Percentiles rank a stretch among this genome's conserved stretches.
Evolutionary conservation across 2,113 vertebrate genomes (phyloP).

Genomic region (Rhynchomys soricoides): DNA sequence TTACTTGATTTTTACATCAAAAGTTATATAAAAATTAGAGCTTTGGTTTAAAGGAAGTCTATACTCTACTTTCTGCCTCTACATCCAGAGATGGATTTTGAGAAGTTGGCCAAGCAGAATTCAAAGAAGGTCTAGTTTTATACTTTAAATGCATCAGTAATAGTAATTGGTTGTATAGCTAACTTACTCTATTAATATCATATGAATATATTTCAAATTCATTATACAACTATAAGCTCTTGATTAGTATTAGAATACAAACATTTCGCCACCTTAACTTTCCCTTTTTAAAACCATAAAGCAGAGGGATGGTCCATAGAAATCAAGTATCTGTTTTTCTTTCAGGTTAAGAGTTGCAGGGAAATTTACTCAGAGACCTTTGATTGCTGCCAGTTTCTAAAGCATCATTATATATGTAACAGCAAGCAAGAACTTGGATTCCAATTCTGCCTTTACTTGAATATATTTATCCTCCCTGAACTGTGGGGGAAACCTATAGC

Average conservation of each 20-base stretch:
- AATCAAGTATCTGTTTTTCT: slow-evolving; percentile 5
- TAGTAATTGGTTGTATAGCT: neutral
- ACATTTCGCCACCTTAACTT: neutral
- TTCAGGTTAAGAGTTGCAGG: neutral
- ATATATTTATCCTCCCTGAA: neutral
- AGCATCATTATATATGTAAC: neutral
- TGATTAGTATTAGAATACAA: neutral
- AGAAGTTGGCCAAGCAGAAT: neutral
- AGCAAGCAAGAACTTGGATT: neutral
- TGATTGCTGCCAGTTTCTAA: neutral
- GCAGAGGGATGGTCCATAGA: neutral
- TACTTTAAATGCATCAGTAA: neutral
- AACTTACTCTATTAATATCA: neutral
- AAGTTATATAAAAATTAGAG: slow-evolving; percentile 19
- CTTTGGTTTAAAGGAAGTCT: neutral
- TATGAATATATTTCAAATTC: neutral
- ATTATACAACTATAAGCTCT: neutral
- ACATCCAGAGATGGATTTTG: neutral
- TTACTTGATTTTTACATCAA: slow-evolving; percentile 2
- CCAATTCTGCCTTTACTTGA: neutral
- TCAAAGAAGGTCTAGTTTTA: neutral
- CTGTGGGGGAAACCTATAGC: neutral
- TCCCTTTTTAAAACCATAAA: slow-evolving; percentile 4
- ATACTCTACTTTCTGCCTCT: neutral
- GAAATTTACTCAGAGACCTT: neutral